Conservation (phyloP, 2,888 invertebrate genomes). For the Drosophila subsilvestris region DNA sequence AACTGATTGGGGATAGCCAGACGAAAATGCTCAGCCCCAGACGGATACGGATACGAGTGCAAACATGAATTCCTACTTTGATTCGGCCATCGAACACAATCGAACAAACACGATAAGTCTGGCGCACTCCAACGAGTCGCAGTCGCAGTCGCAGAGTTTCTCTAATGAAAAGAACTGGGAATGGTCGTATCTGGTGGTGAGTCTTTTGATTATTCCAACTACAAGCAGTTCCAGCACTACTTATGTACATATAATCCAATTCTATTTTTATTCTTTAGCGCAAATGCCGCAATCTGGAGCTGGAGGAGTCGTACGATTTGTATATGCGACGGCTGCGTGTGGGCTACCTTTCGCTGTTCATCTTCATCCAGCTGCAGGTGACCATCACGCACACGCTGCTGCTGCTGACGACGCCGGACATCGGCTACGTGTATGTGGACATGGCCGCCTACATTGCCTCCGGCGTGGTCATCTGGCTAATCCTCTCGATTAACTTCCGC, state of each 20-base stretch:
- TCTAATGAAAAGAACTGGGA: conserved; percentile 84
- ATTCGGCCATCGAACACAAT: conserved; percentile 64
- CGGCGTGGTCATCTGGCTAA: conserved; percentile 80
- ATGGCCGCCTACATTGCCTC: conserved; percentile 80
- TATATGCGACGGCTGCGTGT: conserved; percentile 91
- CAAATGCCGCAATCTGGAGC: conserved; percentile 90
- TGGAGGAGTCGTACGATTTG: conserved; percentile 90
- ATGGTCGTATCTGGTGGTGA: conserved; percentile 83
- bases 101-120: conserved; percentile 47
- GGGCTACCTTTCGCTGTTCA: conserved; percentile 91
- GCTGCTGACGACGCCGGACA: conserved; percentile 85
- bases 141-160: conserved; percentile 53
- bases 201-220: conserved; percentile 13
- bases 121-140: conserved; percentile 42
- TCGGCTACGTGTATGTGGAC: conserved; percentile 79
- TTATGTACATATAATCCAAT: background rate
- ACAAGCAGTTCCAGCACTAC: background rate
- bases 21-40: conserved; percentile 30
- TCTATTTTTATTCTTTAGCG: conserved; percentile 85
- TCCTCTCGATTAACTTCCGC: conserved; percentile 82
- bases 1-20: conserved; percentile 36
- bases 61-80: conserved; percentile 70
- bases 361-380: conserved; percentile 88
- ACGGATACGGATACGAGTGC: conserved; percentile 1
- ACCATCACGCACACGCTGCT: conserved; percentile 87